Evolutionary conservation across 30 jellyfish, hydroid and myxozoan genomes (phyloP).

Genomic region (Mastigias papua): DNA sequence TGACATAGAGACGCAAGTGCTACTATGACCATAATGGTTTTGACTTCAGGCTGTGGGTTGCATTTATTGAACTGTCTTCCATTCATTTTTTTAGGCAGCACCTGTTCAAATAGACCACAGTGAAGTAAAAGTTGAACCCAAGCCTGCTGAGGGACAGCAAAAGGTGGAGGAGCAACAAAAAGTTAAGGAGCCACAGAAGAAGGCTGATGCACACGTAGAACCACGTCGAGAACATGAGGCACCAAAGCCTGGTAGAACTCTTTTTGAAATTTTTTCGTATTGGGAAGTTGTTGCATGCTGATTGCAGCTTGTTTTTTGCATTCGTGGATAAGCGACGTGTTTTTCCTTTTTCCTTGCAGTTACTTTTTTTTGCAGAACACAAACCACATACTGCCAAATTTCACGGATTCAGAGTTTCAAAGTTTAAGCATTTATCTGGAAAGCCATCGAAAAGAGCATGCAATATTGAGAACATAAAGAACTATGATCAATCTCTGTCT

Average conservation of each 20-base stretch:
- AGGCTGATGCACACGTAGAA: conserved; percentile 2
- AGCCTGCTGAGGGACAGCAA: conserved; percentile 19
- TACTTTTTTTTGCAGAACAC: conserved; percentile 14
- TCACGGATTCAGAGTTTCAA: conserved; percentile 81
- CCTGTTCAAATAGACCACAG: conserved; percentile 6
- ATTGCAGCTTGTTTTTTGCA: no score
- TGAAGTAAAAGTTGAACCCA: conserved; percentile 9
- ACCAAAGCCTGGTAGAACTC: conserved; percentile 1
- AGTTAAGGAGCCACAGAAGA: conserved; percentile 23
- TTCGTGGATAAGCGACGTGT: neutral
- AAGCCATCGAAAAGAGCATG: conserved; percentile 72
- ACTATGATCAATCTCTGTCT: conserved; percentile 80
- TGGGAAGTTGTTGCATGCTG: neutral
- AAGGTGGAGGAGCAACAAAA: neutral
- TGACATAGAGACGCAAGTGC: no score
- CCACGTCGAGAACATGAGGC: neutral
- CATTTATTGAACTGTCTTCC: neutral
- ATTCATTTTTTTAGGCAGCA: neutral
- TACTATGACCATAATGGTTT: neutral
- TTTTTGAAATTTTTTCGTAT: neutral
- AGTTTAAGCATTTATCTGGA: conserved; percentile 86
- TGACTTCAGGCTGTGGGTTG: neutral
- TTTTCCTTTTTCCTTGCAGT: neutral
- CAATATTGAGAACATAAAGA: conserved; percentile 85
- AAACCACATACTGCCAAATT: conserved; percentile 42